Conservation (phyloP, 2,113 vertebrate species). For the Chloebia gouldiae region DNA sequence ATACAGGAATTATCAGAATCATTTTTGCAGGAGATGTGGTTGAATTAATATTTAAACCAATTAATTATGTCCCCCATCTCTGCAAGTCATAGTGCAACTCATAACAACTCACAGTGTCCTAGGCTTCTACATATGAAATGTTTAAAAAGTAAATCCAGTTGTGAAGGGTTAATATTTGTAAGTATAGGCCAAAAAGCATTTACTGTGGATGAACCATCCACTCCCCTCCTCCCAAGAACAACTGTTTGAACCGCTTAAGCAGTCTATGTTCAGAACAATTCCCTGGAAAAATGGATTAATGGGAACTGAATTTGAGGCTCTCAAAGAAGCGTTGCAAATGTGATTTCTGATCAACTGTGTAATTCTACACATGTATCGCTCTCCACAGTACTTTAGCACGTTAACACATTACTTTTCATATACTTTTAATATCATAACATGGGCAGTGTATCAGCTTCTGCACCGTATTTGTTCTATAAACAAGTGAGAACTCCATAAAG, state of each 20-base stretch:
- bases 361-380: not conserved
- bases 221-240: not conserved
- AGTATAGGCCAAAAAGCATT: not conserved
- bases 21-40: not conserved
- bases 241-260: not conserved
- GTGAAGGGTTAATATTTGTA: not conserved
- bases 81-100: not conserved
- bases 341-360: not conserved
- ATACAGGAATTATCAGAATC: not conserved
- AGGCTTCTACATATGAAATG: not conserved
- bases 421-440: not conserved
- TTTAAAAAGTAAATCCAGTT: not conserved
- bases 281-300: not conserved
- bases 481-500: not conserved
- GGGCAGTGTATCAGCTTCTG: not conserved
- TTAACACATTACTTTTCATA: not conserved
- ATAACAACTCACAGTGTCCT: not conserved
- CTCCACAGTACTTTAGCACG: not conserved
- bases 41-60: not conserved
- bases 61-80: not conserved
- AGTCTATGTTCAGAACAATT: not conserved
- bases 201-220: not conserved
- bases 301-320: not conserved
- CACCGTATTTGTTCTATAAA: not conserved
- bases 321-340: not conserved